phyloP scores from a whole-genome alignment of 2,797 vertebrate genomes.

The Anas capensis region DNA sequence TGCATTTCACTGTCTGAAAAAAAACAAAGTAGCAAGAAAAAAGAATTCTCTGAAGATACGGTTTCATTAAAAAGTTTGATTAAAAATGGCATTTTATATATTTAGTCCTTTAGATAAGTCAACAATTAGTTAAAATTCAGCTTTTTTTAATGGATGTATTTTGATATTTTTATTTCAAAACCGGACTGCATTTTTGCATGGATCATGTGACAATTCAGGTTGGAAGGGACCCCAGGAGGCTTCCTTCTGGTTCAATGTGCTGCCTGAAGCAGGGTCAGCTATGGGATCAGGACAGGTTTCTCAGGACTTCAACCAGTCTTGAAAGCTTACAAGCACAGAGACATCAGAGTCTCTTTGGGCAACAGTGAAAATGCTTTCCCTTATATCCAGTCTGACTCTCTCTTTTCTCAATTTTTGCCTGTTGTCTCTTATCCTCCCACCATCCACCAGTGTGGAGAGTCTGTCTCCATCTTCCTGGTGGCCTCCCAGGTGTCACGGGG shows the following conservation, averaged over 20 bases:
- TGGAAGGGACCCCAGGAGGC: background rate
- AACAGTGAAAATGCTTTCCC: background rate
- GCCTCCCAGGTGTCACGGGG: background rate
- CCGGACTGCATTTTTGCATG: background rate
- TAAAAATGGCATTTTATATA: background rate
- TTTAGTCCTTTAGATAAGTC: background rate
- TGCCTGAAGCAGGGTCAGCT: background rate
- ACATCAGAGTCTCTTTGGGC: background rate
- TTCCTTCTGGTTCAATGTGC: background rate
- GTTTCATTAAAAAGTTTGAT: background rate
- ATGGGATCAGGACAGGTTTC: background rate
- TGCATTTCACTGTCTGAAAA: background rate
- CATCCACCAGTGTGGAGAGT: background rate
- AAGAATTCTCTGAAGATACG: background rate
- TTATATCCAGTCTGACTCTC: background rate
- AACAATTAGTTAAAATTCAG: background rate
- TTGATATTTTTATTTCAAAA: background rate
- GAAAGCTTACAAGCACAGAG: background rate
- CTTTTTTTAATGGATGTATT: background rate
- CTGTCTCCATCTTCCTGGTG: accelerated
- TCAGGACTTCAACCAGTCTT: background rate
- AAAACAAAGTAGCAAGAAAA: background rate
- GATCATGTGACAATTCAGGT: background rate
- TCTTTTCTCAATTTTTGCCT: background rate
- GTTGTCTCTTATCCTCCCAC: background rate